These are phyloP conservation scores for Gallinago paraguaiae DNA, from an alignment of 2,113 vertebrate species.

Conservation along the genomic window DNA sequence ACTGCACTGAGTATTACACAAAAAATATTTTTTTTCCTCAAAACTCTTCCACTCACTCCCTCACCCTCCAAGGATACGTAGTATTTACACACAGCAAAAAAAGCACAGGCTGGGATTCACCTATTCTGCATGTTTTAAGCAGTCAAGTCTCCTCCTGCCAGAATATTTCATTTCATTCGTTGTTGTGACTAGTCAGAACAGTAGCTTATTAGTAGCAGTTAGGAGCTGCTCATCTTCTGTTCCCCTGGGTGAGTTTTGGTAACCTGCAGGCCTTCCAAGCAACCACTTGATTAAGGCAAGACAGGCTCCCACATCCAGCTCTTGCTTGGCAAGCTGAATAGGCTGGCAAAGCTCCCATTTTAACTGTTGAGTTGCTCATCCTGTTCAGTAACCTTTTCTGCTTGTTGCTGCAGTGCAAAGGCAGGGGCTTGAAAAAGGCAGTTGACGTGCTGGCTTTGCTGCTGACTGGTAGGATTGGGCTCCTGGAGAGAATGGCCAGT, in stretches of 20 bases:
- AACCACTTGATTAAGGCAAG: background rate
- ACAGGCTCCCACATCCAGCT: background rate
- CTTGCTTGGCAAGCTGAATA: background rate
- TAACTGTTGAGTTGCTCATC: background rate
- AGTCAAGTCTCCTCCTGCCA: background rate
- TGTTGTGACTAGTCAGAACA: background rate
- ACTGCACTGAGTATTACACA: background rate
- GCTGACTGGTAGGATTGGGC: background rate
- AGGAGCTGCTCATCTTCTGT: background rate
- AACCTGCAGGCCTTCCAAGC: background rate
- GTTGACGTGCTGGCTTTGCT: background rate
- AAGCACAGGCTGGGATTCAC: background rate
- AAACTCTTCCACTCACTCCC: background rate
- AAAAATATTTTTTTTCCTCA: background rate
- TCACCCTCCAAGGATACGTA: background rate
- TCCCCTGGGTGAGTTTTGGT: background rate
- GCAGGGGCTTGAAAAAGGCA: background rate
- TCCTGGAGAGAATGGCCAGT: rapidly evolving
- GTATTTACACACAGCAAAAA: background rate
- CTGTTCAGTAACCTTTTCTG: background rate
- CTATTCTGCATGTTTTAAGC: background rate
- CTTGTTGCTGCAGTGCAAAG: background rate
- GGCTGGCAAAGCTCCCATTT: background rate
- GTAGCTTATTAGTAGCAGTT: background rate
- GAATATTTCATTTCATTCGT: background rate